A percentile compares a stretch with the other conserved stretches of the same genome.
phyloP scores from a whole-genome alignment of 2,113 vertebrate genomes.

The Connochaetes taurinus region DNA sequence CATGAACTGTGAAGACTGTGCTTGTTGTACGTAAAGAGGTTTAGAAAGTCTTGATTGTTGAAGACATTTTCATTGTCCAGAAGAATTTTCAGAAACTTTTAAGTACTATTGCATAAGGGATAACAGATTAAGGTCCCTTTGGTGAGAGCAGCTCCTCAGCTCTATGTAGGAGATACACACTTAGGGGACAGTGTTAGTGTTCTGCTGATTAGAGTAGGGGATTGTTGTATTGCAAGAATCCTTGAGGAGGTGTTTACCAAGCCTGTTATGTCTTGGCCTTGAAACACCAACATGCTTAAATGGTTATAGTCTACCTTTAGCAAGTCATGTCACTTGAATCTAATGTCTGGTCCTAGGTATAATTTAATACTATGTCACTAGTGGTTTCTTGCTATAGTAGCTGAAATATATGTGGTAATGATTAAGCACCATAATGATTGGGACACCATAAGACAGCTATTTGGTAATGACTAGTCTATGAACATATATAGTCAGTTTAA shows the following conservation, averaged over 20 bases:
- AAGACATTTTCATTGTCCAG: slow-evolving; percentile 21
- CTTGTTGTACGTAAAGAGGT: background rate
- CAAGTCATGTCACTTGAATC: background rate
- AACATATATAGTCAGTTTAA: background rate
- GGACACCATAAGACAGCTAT: background rate
- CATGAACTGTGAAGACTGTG: slow-evolving; percentile 1
- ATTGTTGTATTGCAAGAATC: background rate
- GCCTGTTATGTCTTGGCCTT: background rate
- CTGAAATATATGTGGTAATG: background rate
- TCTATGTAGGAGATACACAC: background rate
- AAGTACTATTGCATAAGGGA: background rate
- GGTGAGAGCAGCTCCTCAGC: background rate
- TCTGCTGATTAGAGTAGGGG: background rate
- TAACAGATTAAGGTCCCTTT: background rate
- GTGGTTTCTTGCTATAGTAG: background rate
- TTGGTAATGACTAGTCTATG: background rate
- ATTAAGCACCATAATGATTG: background rate
- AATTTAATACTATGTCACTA: background rate
- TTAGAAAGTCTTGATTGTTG: slow-evolving; percentile 37
- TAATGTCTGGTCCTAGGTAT: background rate
- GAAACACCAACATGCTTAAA: background rate
- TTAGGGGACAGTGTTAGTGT: background rate
- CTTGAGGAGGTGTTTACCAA: background rate
- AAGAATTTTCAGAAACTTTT: slow-evolving; percentile 30
- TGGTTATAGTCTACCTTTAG: background rate